Percentiles rank a stretch among this genome's conserved stretches.
Conservation (phyloP, 2,113 vertebrate species). For the Leiothrix lutea region DNA sequence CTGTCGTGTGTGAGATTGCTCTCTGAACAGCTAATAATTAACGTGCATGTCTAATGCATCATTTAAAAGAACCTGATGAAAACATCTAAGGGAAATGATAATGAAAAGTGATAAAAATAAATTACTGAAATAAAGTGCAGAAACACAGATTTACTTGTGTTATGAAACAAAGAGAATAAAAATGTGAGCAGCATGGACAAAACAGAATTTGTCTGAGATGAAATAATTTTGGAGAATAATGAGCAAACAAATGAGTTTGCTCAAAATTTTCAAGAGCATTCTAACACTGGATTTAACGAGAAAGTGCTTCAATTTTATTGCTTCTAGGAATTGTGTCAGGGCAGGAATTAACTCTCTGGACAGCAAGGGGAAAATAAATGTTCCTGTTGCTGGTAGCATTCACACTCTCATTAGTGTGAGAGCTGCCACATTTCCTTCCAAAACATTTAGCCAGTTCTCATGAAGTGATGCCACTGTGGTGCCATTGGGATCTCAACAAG, state of each 20-base stretch:
- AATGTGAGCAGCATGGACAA: not conserved
- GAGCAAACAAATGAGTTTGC: not conserved
- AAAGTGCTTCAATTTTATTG: not conserved
- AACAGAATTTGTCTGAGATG: not conserved
- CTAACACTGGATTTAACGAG: not conserved
- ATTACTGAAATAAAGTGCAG: not conserved
- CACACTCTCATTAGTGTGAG: not conserved
- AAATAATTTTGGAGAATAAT: not conserved
- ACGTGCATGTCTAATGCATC: not conserved
- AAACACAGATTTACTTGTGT: not conserved
- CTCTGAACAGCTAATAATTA: slow-evolving; percentile 1
- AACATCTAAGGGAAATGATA: not conserved
- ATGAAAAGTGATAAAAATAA: not conserved
- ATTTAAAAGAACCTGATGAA: not conserved
- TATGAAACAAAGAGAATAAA: not conserved
- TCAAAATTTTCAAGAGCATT: not conserved
- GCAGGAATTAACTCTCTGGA: not conserved
- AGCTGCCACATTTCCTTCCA: not conserved
- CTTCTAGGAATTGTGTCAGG: not conserved
- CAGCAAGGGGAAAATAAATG: not conserved
- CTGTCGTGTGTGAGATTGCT: not conserved
- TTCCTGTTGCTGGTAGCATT: not conserved
- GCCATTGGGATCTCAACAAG: not conserved
- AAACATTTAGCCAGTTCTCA: not conserved
- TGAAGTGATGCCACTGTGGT: not conserved